Percentiles rank a stretch among this genome's conserved stretches.
Evolutionary conservation across 2,888 invertebrate species (phyloP).

Genomic region (Caenorhabditis afra): DNA sequence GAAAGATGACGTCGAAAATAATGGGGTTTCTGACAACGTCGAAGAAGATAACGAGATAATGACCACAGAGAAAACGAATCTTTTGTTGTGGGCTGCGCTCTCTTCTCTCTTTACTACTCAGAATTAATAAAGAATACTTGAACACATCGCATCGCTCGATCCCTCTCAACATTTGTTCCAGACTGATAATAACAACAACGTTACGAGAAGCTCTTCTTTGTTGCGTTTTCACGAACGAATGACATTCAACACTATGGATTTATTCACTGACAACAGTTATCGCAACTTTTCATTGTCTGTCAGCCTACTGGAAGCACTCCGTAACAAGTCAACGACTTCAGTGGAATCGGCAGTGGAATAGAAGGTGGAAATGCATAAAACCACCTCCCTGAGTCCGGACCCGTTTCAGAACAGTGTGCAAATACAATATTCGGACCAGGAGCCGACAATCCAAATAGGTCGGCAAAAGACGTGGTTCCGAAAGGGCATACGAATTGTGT

Average conservation of each 20-base stretch:
- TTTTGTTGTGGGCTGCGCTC: slow-evolving; percentile 27
- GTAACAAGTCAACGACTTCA: background rate
- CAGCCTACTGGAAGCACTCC: background rate
- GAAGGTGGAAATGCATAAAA: slow-evolving; percentile 24
- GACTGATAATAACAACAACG: too few species aligned
- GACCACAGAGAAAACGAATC: slow-evolving; percentile 18
- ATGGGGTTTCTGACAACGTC: background rate
- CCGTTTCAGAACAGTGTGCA: slow-evolving; percentile 25
- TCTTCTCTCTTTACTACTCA: slow-evolving; percentile 34
- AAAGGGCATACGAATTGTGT: slow-evolving; percentile 4
- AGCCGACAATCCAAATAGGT: background rate
- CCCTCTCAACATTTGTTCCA: too few species aligned
- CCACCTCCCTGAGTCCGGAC: slow-evolving; percentile 27
- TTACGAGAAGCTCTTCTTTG: too few species aligned
- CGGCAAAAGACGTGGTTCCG: background rate
- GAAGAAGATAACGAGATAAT: background rate
- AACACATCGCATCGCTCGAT: too few species aligned
- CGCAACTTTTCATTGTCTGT: too few species aligned
- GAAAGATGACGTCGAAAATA: background rate
- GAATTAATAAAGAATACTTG: background rate
- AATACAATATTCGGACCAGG: background rate
- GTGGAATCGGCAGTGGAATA: background rate
- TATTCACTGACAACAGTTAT: too few species aligned
- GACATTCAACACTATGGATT: too few species aligned
- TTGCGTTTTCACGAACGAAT: too few species aligned